Percentiles rank a stretch among this genome's conserved stretches.
Conservation (phyloP, 2,888 invertebrate species). For the Trichacis sp. region DNA sequence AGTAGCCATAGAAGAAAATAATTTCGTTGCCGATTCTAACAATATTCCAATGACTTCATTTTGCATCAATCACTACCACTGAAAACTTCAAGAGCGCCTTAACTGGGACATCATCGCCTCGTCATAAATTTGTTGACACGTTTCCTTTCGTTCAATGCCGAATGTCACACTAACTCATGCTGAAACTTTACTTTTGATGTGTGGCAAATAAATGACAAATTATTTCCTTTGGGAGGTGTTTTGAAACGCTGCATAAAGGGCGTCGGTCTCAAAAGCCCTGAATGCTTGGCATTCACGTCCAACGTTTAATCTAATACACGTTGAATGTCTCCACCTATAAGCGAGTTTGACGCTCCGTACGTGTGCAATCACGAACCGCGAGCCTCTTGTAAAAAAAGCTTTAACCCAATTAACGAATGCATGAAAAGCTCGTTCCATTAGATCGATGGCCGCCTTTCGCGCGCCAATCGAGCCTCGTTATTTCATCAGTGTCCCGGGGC, state of each 20-base stretch:
- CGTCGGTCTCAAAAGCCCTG: slow-evolving; percentile 1
- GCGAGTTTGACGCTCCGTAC: neutral
- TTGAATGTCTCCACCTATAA: slow-evolving; percentile 12
- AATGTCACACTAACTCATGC: too few species aligned
- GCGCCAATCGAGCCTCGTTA: neutral
- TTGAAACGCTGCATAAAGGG: neutral
- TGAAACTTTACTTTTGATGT: too few species aligned
- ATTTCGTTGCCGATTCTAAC: too few species aligned
- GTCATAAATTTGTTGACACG: too few species aligned
- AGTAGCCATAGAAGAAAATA: too few species aligned
- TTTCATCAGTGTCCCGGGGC: neutral
- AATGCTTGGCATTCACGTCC: slow-evolving; percentile 22
- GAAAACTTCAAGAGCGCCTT: too few species aligned
- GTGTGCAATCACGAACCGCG: slow-evolving; percentile 21
- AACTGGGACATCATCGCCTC: too few species aligned
- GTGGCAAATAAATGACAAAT: too few species aligned
- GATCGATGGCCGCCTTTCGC: neutral
- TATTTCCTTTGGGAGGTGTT: too few species aligned
- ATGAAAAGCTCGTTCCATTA: slow-evolving; percentile 12
- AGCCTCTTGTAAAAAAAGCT: slow-evolving; percentile 25
- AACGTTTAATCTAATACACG: slow-evolving; percentile 20
- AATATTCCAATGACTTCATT: too few species aligned
- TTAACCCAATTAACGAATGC: slow-evolving; percentile 24
- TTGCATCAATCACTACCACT: too few species aligned
- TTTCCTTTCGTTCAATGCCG: too few species aligned